A percentile compares a stretch with the other conserved stretches of the same genome.
Conservation (phyloP, 2,888 invertebrate genomes). For the Cryptus viduatorius region DNA sequence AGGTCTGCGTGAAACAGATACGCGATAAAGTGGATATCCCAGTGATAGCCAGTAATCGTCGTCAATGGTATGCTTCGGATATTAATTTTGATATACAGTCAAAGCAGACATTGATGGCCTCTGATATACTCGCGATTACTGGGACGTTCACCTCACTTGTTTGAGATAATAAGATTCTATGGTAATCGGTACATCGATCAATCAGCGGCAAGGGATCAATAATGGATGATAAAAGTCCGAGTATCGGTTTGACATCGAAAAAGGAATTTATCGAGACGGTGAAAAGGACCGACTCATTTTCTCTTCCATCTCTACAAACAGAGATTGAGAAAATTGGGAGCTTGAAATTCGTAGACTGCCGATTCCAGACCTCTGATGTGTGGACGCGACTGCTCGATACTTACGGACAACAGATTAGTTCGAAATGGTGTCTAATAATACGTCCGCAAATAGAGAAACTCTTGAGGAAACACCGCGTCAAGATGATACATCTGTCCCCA, state of each 20-base stretch:
- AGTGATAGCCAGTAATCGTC: no score
- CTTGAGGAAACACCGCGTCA: conserved; percentile 62
- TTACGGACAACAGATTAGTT: conserved; percentile 69
- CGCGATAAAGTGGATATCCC: no score
- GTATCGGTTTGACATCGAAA: conserved; percentile 40
- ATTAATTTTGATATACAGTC: neutral
- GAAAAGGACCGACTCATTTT: conserved; percentile 46
- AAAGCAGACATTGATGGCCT: no score
- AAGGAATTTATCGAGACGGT: conserved; percentile 57
- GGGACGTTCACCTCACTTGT: no score
- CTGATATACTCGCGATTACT: no score
- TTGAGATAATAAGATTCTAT: neutral
- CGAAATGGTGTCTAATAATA: conserved; percentile 72
- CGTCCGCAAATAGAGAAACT: conserved; percentile 72
- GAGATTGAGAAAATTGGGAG: conserved; percentile 61
- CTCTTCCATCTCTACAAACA: conserved; percentile 11
- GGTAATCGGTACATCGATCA: neutral
- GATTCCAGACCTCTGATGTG: conserved; percentile 58
- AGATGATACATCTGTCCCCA: conserved; percentile 67
- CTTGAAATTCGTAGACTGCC: conserved; percentile 72
- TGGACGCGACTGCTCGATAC: conserved; percentile 72
- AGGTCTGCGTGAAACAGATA: conserved; percentile 43
- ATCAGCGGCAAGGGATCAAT: conserved; percentile 29
- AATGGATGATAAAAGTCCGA: conserved; percentile 16
- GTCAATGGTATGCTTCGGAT: neutral